Evolutionary conservation across 2,113 vertebrate species (phyloP), one percentile per base, ranked within the genome.

Genomic region (Megaceryle maxima): DNA sequence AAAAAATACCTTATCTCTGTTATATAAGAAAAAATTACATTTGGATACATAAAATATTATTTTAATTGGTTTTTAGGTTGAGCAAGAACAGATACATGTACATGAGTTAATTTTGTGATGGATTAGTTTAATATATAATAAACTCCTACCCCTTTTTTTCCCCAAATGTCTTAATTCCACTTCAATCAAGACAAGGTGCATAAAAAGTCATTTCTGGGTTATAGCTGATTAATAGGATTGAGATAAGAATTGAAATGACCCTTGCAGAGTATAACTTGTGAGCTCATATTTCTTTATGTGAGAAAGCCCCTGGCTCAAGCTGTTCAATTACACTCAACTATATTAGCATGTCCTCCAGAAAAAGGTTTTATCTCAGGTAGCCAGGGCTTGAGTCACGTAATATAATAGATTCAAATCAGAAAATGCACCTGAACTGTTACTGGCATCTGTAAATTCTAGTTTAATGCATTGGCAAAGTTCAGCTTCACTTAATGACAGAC

Each of bases 321-420:
- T 68, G 29, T 37, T 87, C 69, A 68, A 28, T 67, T 63, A 25
- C 25, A 67, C 16, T 63, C 37, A 26, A 39, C 17, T 24, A 33
- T 33, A 75, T 8, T 8, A 70, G 2, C 25, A 17, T 9, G 24
- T 21, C 41, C 50, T 21, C 9, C 4, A 74, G 28, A 77, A 81
- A 67, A 16, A 43, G 28, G 5, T 82, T 39, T 70, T 88, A 67
- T 26, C 55, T 87, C 48, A 60, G 16, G 26, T 60, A 87, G 33
- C 24, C 53, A 75, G 24, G 29, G 21, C 25, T 22, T 28, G 53
- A 85, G 13, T 51, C 5, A 84, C 16, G 69, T 31, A 50, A n/a
- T 16, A 25, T 5, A 81, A 31, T 5, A 82, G 51, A 76, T 93
- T 90, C 21, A 70, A 91, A 77, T 64, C 48, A 96, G 68, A 87